Conservation (phyloP, 2,113 vertebrate genomes). For the Amazona vittata region DNA sequence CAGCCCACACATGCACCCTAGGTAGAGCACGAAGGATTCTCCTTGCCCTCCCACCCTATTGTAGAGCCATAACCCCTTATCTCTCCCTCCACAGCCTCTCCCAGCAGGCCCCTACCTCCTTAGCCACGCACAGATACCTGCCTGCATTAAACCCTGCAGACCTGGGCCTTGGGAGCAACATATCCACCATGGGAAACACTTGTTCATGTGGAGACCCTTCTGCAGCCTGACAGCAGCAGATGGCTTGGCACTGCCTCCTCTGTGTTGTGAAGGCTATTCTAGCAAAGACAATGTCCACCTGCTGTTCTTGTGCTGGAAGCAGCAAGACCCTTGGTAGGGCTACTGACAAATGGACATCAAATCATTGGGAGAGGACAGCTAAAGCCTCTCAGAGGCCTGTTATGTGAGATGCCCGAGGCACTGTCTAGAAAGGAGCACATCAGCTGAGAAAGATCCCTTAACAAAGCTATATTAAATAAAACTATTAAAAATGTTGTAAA, state of each 20-base stretch:
- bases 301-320: not conserved
- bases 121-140: fast-evolving
- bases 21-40: not conserved
- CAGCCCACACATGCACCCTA: fast-evolving
- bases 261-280: not conserved
- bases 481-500: not conserved
- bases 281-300: not conserved
- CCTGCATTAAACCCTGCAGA: not conserved
- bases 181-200: not conserved
- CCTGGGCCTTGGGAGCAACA: not conserved
- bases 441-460: not conserved
- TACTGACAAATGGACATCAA: not conserved
- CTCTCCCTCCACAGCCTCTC: not conserved
- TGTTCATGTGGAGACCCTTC: not conserved
- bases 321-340: not conserved
- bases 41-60: not conserved
- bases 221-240: not conserved
- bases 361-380: not conserved
- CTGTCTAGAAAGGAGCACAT: not conserved
- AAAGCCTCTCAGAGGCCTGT: not conserved
- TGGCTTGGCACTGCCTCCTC: not conserved
- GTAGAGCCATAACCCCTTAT: not conserved
- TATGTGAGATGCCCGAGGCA: not conserved
- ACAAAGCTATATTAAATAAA: not conserved
- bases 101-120: not conserved